Percentiles rank a stretch among this genome's conserved stretches.
These are phyloP conservation scores for Drosophila willistoni DNA, from an alignment of 1,140 invertebrate species.

Conservation along the genomic window DNA sequence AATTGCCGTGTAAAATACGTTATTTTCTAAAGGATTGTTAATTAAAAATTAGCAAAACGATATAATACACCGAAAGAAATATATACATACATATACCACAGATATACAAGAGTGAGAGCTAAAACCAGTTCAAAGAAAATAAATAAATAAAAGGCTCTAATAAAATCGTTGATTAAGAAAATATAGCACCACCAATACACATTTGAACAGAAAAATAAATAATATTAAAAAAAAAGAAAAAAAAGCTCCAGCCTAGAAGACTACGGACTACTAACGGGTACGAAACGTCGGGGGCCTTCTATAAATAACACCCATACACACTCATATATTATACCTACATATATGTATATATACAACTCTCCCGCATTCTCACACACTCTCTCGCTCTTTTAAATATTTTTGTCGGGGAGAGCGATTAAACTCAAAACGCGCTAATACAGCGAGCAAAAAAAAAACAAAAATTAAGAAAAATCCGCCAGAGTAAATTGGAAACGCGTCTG, in stretches of 20 bases:
- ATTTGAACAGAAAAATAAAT: slow-evolving; percentile 2
- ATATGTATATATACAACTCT: slow-evolving; percentile 1
- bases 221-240: slow-evolving; percentile 19
- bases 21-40: not conserved
- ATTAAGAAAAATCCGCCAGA: slow-evolving; percentile 49
- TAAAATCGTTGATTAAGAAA: slow-evolving; percentile 14
- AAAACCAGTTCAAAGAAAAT: slow-evolving; percentile 5
- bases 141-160: slow-evolving; percentile 6
- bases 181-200: slow-evolving; percentile 12
- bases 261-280: slow-evolving; percentile 24
- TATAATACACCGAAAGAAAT: not conserved
- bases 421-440: slow-evolving; percentile 31
- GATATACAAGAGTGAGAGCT: not conserved
- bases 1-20: slow-evolving; percentile 6
- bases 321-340: no score
- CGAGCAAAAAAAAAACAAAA: slow-evolving; percentile 3
- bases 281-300: slow-evolving; percentile 38
- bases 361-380: not conserved
- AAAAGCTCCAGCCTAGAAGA: slow-evolving; percentile 34
- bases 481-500: slow-evolving; percentile 55
- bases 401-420: slow-evolving; percentile 52
- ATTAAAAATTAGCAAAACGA: slow-evolving; percentile 14
- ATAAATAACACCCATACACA: slow-evolving; percentile 64
- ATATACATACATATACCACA: not conserved
- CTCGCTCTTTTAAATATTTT: not conserved